phyloP scores from a whole-genome alignment of 2,797 vertebrate genomes.

The Yasuhikotakia modesta region DNA sequence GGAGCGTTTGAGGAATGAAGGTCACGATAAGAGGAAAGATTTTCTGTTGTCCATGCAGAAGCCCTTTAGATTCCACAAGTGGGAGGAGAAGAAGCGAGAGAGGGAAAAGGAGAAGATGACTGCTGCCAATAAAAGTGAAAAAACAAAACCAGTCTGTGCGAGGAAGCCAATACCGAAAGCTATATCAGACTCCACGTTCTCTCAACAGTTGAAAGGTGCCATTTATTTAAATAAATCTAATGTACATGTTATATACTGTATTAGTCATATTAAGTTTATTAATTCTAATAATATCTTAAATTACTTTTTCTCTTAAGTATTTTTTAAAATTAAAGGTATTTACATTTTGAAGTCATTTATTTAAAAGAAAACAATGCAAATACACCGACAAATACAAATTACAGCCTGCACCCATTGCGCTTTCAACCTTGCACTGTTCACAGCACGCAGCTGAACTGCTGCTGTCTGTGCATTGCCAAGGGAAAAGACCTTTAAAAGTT shows the following conservation, averaged over 20 bases:
- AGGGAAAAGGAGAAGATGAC: slow-evolving; percentile 68
- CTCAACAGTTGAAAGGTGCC: slow-evolving; percentile 82
- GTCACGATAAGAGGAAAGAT: slow-evolving; percentile 82
- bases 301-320: too few relatives aligned
- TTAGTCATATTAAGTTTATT: too few relatives aligned
- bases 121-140: slow-evolving; percentile 59
- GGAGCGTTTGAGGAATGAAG: slow-evolving; percentile 78
- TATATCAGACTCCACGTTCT: slow-evolving; percentile 70
- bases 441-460: too few relatives aligned
- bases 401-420: too few relatives aligned
- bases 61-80: slow-evolving; percentile 88
- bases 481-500: too few relatives aligned
- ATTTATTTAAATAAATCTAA: slow-evolving; percentile 37
- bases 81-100: slow-evolving; percentile 81
- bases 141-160: slow-evolving; percentile 57
- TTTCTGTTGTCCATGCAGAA: slow-evolving; percentile 85
- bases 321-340: too few relatives aligned
- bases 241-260: background rate
- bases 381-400: too few relatives aligned
- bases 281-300: too few relatives aligned
- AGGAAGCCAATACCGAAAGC: slow-evolving; percentile 73
- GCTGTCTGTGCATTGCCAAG: too few relatives aligned
- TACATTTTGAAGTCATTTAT: too few relatives aligned
- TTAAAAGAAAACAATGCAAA: too few relatives aligned
- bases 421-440: too few relatives aligned